These are phyloP conservation scores for Drosophila cardini DNA, from an alignment of 1,140 invertebrate species.

Conservation along the genomic window DNA sequence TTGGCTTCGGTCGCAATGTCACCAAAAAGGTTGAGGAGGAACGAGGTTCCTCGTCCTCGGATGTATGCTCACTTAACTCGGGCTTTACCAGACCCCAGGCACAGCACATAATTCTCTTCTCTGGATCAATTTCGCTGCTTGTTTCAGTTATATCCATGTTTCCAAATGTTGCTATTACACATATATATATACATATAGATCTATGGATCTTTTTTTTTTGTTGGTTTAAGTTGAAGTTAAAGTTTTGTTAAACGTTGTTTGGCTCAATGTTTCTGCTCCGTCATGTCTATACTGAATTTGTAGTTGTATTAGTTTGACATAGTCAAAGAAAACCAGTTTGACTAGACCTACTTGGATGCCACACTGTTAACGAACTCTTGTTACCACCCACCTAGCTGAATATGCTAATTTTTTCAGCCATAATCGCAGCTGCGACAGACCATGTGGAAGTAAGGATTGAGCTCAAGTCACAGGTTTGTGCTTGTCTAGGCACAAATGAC, in stretches of 20 bases:
- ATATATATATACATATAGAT: background rate
- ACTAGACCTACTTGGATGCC: background rate
- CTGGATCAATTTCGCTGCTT: background rate
- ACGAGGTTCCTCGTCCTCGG: background rate
- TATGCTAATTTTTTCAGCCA: slow-evolving; percentile 29
- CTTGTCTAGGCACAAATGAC: slow-evolving; percentile 26
- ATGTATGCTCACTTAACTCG: background rate
- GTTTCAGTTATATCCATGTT: slow-evolving; percentile 10
- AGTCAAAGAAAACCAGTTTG: background rate
- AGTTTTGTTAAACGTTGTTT: background rate
- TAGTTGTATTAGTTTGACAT: background rate
- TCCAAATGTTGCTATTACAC: background rate
- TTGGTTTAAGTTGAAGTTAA: background rate
- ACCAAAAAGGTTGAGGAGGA: background rate
- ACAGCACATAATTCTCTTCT: slow-evolving; percentile 30
- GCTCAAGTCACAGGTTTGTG: slow-evolving; percentile 6
- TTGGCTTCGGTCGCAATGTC: background rate
- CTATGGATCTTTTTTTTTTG: background rate
- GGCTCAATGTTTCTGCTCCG: background rate
- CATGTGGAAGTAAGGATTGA: slow-evolving; percentile 27
- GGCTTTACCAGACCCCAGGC: slow-evolving; percentile 23
- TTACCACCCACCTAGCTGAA: slow-evolving; percentile 13
- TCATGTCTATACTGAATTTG: background rate
- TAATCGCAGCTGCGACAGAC: slow-evolving; percentile 28
- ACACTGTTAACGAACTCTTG: background rate